Percentiles rank a stretch among this genome's conserved stretches.
Evolutionary conservation across 2,797 vertebrate species (phyloP).

Genomic region (Amniataba percoides): DNA sequence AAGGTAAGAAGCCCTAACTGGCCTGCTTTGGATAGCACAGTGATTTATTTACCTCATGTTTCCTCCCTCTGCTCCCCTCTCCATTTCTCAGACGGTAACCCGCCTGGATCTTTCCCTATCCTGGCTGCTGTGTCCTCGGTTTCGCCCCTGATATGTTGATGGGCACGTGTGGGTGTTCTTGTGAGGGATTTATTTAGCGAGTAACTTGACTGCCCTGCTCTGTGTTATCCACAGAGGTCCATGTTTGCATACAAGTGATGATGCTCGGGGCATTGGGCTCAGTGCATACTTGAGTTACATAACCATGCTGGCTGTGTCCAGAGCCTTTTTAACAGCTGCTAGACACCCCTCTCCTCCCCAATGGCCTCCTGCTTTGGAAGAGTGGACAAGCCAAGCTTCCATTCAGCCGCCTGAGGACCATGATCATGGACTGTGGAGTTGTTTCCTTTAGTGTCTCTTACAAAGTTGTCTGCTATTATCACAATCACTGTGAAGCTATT

Average conservation of each 20-base stretch:
- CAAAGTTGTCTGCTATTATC: conserved; percentile 16
- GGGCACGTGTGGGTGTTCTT: conserved; percentile 48
- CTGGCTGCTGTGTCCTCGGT: conserved; percentile 11
- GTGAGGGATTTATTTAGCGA: conserved; percentile 60
- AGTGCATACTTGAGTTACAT: conserved; percentile 51
- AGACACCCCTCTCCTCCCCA: conserved; percentile 24
- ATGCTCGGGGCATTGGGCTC: conserved; percentile 41
- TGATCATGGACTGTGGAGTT: conserved; percentile 17
- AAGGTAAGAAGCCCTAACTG: conserved; percentile 64
- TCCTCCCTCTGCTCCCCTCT: not conserved
- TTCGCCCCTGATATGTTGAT: conserved; percentile 35
- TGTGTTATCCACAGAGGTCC: conserved; percentile 48
- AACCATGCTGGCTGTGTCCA: conserved; percentile 47
- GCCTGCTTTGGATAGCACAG: conserved; percentile 20
- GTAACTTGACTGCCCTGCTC: conserved; percentile 31
- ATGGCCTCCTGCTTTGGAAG: conserved; percentile 44
- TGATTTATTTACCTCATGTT: conserved; percentile 28
- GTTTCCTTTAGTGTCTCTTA: conserved; percentile 16
- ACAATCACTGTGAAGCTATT: conserved; percentile 12
- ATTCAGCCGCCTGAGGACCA: conserved; percentile 22
- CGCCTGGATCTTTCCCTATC: not conserved
- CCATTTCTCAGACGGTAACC: not conserved
- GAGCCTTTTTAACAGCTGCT: conserved; percentile 69
- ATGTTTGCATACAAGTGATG: conserved; percentile 58
- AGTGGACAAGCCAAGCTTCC: conserved; percentile 47